Percentiles rank a stretch among this genome's conserved stretches.
Evolutionary conservation across 2,888 invertebrate genomes (phyloP).

Genomic region (Eupithecia subumbrata): DNA sequence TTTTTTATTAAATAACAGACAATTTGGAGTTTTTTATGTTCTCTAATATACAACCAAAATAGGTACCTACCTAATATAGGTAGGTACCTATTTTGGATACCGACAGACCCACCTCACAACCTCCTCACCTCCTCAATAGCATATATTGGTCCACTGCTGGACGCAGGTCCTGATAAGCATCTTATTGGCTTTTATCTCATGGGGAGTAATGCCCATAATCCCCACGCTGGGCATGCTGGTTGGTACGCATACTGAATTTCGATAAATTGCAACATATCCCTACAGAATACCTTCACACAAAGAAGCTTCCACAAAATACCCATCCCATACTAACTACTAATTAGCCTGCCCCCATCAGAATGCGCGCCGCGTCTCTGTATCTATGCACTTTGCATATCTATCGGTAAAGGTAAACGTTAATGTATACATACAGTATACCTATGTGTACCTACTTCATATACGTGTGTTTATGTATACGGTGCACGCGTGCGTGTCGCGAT

Average conservation of each 20-base stretch:
- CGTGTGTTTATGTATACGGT: constrained; percentile 33
- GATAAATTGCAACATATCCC: not conserved
- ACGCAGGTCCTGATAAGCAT: no score
- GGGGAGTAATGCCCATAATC: no score
- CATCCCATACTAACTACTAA: constrained; percentile 13
- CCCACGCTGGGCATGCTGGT: no score
- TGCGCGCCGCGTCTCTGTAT: constrained; percentile 43
- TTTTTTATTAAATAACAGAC: not conserved
- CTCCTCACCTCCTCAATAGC: no score
- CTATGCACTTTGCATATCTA: constrained; percentile 44
- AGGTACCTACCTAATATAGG: no score
- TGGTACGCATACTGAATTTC: no score
- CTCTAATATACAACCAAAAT: no score
- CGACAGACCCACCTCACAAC: no score
- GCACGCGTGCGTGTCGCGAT: constrained; percentile 60
- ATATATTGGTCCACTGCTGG: no score
- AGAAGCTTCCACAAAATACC: constrained; percentile 5
- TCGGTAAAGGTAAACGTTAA: constrained; percentile 31
- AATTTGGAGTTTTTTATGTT: not conserved
- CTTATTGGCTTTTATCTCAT: no score
- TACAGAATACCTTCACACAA: constrained; percentile 1
- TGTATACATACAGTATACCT: constrained; percentile 25
- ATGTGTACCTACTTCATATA: constrained; percentile 24
- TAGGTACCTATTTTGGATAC: no score
- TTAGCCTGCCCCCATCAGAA: constrained; percentile 30